These are phyloP conservation scores for Allobates femoralis DNA, from an alignment of 2,797 vertebrate genomes.

Conservation along the genomic window DNA sequence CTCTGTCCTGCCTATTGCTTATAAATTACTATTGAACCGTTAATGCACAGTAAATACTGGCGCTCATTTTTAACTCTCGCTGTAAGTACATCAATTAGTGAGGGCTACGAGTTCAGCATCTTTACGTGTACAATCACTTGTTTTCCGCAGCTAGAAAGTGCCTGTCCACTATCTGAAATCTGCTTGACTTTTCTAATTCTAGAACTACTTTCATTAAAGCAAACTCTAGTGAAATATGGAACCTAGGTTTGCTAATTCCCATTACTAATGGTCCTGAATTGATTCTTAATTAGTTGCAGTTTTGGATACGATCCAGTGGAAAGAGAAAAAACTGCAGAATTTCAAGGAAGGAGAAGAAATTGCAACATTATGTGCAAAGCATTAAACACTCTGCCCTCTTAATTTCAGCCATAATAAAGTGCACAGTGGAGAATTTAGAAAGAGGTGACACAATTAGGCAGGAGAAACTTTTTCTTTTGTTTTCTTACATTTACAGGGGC, in stretches of 20 bases:
- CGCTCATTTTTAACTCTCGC: conserved; percentile 86
- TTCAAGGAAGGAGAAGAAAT: conserved; percentile 62
- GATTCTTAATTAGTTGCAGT: conserved; percentile 99
- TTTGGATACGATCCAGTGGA: conserved; percentile 91
- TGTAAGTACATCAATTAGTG: conserved; percentile 95
- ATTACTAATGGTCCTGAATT: conserved; percentile 95
- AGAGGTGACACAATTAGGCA: background rate
- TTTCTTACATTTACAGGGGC: background rate
- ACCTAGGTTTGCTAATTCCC: conserved; percentile 85
- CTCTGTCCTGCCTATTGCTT: conserved; percentile 74
- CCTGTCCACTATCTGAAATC: conserved; percentile 91
- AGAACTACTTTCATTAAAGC: conserved; percentile 86
- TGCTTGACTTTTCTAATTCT: conserved; percentile 74
- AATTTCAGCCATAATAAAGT: conserved; percentile 22
- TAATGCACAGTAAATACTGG: conserved; percentile 89
- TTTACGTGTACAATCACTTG: conserved; percentile 90
- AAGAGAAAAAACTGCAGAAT: conserved; percentile 68
- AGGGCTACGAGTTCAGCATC: conserved; percentile 97
- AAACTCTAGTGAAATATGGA: conserved; percentile 90
- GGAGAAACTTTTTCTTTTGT: background rate
- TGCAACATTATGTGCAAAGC: conserved; percentile 13
- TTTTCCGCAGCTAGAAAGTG: conserved; percentile 85
- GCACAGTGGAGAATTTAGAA: conserved; percentile 1
- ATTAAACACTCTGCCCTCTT: conserved; percentile 9
- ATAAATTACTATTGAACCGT: conserved; percentile 91